phyloP scores from a whole-genome alignment of 2,797 vertebrate species.

The Pristis pectinata region DNA sequence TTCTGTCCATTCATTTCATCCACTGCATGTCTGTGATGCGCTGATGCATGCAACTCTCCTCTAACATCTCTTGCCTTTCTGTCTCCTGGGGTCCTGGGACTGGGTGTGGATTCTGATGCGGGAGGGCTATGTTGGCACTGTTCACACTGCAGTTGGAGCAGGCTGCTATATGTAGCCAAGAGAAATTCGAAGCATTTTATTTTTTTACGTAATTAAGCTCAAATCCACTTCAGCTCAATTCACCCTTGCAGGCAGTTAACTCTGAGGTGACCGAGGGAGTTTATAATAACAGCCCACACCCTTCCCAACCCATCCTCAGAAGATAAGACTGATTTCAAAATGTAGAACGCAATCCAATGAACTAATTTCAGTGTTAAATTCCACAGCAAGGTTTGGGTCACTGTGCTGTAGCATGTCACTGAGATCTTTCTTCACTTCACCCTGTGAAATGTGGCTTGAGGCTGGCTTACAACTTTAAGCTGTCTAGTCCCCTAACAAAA shows the following conservation, averaged over 20 bases:
- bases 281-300: background rate
- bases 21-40: background rate
- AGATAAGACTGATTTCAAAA: background rate
- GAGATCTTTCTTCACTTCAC: background rate
- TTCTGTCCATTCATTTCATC: background rate
- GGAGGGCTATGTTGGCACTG: background rate
- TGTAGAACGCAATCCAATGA: background rate
- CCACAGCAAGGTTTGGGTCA: background rate
- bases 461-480: background rate
- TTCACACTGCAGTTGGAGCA: background rate
- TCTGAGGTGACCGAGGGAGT: background rate
- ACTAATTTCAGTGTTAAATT: background rate
- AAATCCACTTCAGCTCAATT: conserved; percentile 17
- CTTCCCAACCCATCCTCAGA: background rate
- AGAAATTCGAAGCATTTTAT: background rate
- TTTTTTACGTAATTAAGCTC: background rate
- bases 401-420: background rate
- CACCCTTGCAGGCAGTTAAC: background rate
- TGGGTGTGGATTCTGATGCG: too few species aligned
- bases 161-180: background rate
- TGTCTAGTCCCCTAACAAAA: background rate
- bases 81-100: background rate
- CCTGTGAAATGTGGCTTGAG: too few species aligned
- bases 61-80: background rate
- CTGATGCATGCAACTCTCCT: background rate